These are phyloP conservation scores for Tetrapedia diversipes DNA, from an alignment of 2,888 invertebrate species.

Conservation along the genomic window DNA sequence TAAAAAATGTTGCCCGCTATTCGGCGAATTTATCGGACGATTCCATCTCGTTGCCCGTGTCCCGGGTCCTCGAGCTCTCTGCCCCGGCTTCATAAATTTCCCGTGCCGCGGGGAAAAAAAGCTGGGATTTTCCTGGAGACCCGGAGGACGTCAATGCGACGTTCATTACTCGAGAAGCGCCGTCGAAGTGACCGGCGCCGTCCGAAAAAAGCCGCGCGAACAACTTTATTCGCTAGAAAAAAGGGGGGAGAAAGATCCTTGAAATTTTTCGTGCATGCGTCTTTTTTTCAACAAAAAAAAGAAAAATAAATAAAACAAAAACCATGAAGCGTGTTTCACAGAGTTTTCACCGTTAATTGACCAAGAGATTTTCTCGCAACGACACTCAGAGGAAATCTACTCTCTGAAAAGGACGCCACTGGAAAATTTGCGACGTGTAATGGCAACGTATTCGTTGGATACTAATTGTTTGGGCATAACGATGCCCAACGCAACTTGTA, in stretches of 20 bases:
- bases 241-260: not conserved
- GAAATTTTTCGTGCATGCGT: not conserved
- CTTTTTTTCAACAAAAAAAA: not conserved
- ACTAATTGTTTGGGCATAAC: too few relatives aligned
- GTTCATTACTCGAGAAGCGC: conserved; percentile 32
- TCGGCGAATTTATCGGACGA: conserved; percentile 52
- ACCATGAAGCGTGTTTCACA: not conserved
- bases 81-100: conserved; percentile 23
- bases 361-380: not conserved
- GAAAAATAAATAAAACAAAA: not conserved
- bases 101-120: not conserved
- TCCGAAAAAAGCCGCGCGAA: not conserved
- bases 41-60: conserved; percentile 28
- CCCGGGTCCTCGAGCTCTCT: conserved; percentile 6
- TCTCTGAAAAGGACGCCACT: too few relatives aligned
- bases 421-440: conserved; percentile 39
- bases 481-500: too few relatives aligned
- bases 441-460: too few relatives aligned
- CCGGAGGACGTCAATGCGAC: conserved; percentile 23
- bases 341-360: not conserved
- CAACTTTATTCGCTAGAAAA: not conserved
- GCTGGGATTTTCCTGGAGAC: conserved; percentile 31
- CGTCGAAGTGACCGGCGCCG: not conserved
- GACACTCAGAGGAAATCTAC: too few relatives aligned
- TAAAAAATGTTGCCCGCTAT: conserved; percentile 39